Base-by-base conservation (phyloP, 2,113 vertebrate genomes). In the Shinisaurus crocodilurus region DNA sequence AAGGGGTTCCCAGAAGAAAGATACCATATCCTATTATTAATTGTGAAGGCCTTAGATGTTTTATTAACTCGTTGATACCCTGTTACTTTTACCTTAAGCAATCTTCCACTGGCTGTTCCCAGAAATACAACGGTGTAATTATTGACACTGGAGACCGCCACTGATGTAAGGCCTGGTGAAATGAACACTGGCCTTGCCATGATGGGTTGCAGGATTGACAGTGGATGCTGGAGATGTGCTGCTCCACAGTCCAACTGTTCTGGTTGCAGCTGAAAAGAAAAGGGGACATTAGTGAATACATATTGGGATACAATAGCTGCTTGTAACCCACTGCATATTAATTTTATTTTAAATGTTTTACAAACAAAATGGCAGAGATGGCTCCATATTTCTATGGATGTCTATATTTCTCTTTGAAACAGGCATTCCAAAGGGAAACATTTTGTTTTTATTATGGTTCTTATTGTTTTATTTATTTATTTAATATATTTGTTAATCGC, bases 191-290 rank as follows among this genome's bases (percentile, higher is more conserved):
- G 98, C 0, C 85, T 92, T 20, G 98, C 98, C 80, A 96, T 97
- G 95, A 99, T 91, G 0, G 99, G 97, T 91, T 97, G 97, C 87
- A 97, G 96, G 67, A 99, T 94, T 91, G 98, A 98, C 94, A 99
- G 96, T 0, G 99, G 99, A 95, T 99, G 99, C 96, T 99, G 99
- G 2, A 99, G 98, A 95, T 99, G 99, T 0, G 99, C 98, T 0
- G 99, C 99, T 0, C 99, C 99, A 0, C 99, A 99, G 93, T 99
- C 98, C 97, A 99, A 96, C 97, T 99, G 99, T 92, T 99, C 98
- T 0, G 95, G 96, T 95, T 98, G 98, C 93, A 99, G 96, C 99
- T 99, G 96, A 0, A 8, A 94, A 86, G 87, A 94, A 70, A 96
- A n/a, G 37, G 0, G 2, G 2, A 0, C 0, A 3, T 95, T 84